These are phyloP conservation scores for Ichneumon xanthorius DNA, from an alignment of 2,888 invertebrate species.

Conservation along the genomic window DNA sequence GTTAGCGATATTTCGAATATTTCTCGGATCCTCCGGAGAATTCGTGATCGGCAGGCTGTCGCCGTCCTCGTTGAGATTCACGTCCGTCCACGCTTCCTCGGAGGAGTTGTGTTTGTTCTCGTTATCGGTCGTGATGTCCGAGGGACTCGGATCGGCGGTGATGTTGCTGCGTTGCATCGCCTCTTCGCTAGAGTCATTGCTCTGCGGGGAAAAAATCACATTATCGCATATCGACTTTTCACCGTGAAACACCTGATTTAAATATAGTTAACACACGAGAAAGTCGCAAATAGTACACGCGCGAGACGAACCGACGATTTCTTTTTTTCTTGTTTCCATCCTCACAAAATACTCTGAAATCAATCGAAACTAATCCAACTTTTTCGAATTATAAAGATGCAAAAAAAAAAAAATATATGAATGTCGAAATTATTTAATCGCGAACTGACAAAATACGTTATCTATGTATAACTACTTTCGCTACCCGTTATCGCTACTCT, in stretches of 20 bases:
- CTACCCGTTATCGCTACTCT: conserved; percentile 53
- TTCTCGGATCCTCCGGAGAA: conserved; percentile 86
- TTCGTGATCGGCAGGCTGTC: conserved; percentile 84
- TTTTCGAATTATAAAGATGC: conserved; percentile 32
- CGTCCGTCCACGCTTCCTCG: conserved; percentile 97
- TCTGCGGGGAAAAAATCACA: conserved; percentile 86
- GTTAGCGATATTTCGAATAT: conserved; percentile 87
- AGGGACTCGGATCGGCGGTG: conserved; percentile 83
- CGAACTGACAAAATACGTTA: conserved; percentile 35
- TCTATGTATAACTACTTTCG: conserved; percentile 43
- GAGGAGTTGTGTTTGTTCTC: conserved; percentile 84
- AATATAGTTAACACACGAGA: not conserved
- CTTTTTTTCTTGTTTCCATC: not conserved
- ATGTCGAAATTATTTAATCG: conserved; percentile 10
- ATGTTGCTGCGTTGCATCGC: conserved; percentile 82
- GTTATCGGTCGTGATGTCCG: conserved; percentile 83
- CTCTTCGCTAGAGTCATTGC: conserved; percentile 94
- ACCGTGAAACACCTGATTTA: not conserved
- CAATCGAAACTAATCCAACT: conserved; percentile 12
- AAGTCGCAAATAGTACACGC: not conserved
- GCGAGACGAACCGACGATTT: conserved; percentile 15
- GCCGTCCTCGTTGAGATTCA: conserved; percentile 95
- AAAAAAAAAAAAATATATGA: conserved; percentile 15
- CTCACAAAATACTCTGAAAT: conserved; percentile 25
- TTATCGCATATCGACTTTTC: conserved; percentile 8